Conservation (phyloP, 2,113 vertebrate genomes). For the Phalacrocorax pelagicus region DNA sequence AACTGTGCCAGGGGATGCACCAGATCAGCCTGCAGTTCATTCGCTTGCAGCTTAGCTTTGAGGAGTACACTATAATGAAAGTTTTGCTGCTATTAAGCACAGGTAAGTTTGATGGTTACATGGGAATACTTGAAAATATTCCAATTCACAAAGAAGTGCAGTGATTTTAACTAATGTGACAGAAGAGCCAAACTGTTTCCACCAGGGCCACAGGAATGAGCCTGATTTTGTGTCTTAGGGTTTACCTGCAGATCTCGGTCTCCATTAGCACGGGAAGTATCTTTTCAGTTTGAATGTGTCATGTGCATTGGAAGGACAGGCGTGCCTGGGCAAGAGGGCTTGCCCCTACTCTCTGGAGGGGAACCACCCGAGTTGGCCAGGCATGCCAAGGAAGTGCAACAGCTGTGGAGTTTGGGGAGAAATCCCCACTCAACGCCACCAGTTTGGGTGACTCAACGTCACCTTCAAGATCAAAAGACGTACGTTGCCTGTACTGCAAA, state of each 20-base stretch:
- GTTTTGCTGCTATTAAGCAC: conserved; percentile 96
- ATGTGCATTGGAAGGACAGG: fast-evolving
- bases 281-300: not conserved
- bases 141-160: not conserved
- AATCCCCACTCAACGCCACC: not conserved
- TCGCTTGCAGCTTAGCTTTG: conserved; percentile 94
- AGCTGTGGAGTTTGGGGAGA: not conserved
- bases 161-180: not conserved
- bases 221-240: not conserved
- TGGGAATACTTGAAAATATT: not conserved
- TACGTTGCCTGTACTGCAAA: not conserved
- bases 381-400: not conserved
- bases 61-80: conserved; percentile 98
- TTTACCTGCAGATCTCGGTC: not conserved
- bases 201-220: fast-evolving
- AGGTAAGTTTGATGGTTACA: conserved; percentile 65
- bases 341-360: fast-evolving
- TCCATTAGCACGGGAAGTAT: fast-evolving
- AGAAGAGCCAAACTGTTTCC: not conserved
- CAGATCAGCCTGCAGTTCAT: conserved; percentile 98
- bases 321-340: not conserved
- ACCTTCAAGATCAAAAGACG: not conserved
- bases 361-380: fast-evolving
- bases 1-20: conserved; percentile 96
- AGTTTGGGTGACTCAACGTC: not conserved